phyloP scores from a whole-genome alignment of 2,888 invertebrate species.

The Brenthis ino region DNA sequence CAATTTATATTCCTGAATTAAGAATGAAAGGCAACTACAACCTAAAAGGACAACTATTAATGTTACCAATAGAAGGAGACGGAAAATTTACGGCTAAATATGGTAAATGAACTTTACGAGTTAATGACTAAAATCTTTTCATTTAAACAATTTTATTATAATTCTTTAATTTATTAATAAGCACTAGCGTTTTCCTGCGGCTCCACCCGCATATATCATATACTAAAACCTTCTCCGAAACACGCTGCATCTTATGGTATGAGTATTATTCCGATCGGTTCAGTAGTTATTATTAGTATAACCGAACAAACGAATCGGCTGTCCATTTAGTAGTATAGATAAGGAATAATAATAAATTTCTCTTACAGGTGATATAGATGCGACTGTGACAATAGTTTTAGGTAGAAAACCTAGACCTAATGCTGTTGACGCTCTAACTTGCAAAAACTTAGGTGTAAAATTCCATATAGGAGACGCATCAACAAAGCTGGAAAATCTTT shows the following conservation, averaged over 20 bases:
- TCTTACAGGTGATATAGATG: conserved; percentile 85
- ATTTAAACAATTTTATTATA: not conserved
- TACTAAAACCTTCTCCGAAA: too few relatives aligned
- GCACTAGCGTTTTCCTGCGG: too few relatives aligned
- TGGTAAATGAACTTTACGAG: conserved; percentile 65
- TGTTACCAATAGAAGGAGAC: conserved; percentile 88
- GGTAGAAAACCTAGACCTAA: conserved; percentile 76
- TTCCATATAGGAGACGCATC: conserved; percentile 85
- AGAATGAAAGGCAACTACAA: conserved; percentile 85
- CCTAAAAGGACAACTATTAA: conserved; percentile 86
- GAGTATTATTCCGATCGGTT: too few relatives aligned
- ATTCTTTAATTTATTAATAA: not conserved
- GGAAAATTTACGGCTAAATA: conserved; percentile 87
- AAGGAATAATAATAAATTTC: not conserved
- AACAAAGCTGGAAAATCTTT: conserved; percentile 86
- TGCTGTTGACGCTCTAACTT: conserved; percentile 80
- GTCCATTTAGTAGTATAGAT: too few relatives aligned
- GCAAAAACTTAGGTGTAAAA: conserved; percentile 84
- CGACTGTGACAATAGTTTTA: conserved; percentile 82
- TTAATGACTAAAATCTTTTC: not conserved
- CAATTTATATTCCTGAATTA: conserved; percentile 84
- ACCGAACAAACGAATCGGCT: too few relatives aligned
- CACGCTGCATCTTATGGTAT: too few relatives aligned
- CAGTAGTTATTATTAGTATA: too few relatives aligned
- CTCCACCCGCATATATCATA: too few relatives aligned